phyloP scores from a whole-genome alignment of 2,797 vertebrate species.

The Acanthurus lineatus region DNA sequence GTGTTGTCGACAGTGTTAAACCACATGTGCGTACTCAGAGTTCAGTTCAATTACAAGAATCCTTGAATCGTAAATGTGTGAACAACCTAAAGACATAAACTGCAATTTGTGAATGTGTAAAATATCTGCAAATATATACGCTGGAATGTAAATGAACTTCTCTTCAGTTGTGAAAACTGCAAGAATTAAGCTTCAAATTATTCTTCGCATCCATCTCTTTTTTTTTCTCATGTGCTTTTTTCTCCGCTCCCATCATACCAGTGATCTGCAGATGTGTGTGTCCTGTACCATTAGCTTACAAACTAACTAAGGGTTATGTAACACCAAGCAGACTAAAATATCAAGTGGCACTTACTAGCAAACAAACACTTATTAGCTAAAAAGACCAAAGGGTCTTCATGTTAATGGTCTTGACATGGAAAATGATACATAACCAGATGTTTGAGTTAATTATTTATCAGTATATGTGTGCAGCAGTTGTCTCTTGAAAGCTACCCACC shows the following conservation, averaged over 20 bases:
- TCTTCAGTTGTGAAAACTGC: not conserved
- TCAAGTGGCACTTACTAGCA: too few species aligned
- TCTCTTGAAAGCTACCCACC: constrained; percentile 13
- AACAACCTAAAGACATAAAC: not conserved
- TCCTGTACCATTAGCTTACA: not conserved
- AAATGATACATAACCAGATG: constrained; percentile 60
- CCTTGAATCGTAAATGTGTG: too few species aligned
- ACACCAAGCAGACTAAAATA: too few species aligned
- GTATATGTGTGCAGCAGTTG: constrained; percentile 21
- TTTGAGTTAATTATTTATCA: constrained; percentile 68
- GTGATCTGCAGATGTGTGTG: not conserved
- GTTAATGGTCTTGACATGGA: constrained; percentile 42
- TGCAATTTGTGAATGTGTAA: not conserved
- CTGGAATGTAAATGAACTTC: not conserved
- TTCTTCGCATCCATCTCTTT: too few species aligned
- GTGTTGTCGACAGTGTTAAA: not conserved
- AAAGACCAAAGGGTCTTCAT: not conserved
- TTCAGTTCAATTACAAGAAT: not conserved
- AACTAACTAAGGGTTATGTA: too few species aligned
- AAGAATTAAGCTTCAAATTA: not conserved
- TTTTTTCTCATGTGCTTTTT: not conserved
- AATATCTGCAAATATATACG: not conserved
- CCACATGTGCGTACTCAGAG: not conserved
- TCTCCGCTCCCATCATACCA: not conserved
- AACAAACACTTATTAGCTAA: too few species aligned